Evolutionary conservation across 2,797 vertebrate genomes (phyloP).

Genomic region (Acanthis flammea): DNA sequence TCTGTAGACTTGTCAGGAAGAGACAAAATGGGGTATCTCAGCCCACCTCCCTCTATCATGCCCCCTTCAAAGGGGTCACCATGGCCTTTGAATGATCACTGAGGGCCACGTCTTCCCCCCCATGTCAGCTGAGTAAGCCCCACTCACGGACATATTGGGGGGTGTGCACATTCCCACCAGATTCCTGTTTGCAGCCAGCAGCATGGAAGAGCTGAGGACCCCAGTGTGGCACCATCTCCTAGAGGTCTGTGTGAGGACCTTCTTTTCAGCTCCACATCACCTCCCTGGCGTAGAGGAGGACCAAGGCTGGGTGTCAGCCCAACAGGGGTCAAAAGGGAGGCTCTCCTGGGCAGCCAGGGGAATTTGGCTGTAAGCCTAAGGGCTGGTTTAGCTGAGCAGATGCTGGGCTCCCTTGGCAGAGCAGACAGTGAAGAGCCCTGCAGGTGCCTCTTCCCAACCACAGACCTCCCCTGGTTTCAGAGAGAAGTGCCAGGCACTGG

Average conservation of each 20-base stretch:
- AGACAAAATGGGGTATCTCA: not conserved
- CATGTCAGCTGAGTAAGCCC: not conserved
- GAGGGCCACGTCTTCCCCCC: not conserved
- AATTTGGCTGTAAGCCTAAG: not conserved
- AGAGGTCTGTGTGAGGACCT: not conserved
- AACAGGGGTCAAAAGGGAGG: not conserved
- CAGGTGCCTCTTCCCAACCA: not conserved
- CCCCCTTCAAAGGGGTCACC: not conserved
- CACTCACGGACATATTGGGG: rapidly evolving
- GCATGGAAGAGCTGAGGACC: not conserved
- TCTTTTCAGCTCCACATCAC: not conserved
- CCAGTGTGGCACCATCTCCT: rapidly evolving
- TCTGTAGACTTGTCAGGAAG: not conserved
- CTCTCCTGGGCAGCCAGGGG: rapidly evolving
- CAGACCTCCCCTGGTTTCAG: not conserved
- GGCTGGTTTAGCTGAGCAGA: not conserved
- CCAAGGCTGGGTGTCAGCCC: not conserved
- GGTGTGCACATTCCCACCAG: not conserved
- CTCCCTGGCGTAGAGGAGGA: rapidly evolving
- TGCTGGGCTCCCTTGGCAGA: not conserved
- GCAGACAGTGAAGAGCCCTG: not conserved
- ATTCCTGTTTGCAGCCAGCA: not conserved
- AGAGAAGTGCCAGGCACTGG: not conserved
- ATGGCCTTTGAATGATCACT: not conserved
- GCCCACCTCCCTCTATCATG: not conserved